phyloP scores from a whole-genome alignment of 2,888 invertebrate species.

The Eupithecia subfuscata region DNA sequence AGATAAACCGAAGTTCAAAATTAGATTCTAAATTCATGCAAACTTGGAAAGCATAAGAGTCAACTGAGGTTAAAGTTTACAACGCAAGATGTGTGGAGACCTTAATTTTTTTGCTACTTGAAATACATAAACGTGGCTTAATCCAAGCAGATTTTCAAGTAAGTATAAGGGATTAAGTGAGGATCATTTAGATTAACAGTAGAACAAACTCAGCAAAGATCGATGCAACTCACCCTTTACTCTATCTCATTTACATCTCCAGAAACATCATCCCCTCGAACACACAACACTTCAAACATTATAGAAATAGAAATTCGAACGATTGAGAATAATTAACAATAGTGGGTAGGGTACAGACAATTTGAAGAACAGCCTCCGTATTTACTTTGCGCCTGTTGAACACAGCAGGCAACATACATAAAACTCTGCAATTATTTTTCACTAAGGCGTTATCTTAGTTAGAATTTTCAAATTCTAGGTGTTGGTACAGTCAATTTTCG shows the following conservation, averaged over 20 bases:
- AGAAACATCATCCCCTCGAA: conserved; percentile 28
- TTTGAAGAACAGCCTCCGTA: neutral
- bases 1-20: no score
- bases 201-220: neutral
- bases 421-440: conserved; percentile 49
- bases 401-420: conserved; percentile 59
- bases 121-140: neutral
- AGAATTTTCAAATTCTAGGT: neutral
- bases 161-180: neutral
- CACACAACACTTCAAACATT: conserved; percentile 52
- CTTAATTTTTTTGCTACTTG: neutral
- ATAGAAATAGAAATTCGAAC: conserved; percentile 46
- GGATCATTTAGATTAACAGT: neutral
- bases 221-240: conserved; percentile 52
- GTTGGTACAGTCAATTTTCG: conserved; percentile 47
- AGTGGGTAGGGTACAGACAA: neutral
- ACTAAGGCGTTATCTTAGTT: conserved; percentile 50
- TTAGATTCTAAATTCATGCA: no score
- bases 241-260: conserved; percentile 39
- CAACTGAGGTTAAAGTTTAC: no score
- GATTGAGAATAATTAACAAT: conserved; percentile 2
- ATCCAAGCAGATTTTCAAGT: neutral
- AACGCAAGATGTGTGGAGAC: neutral
- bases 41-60: no score
- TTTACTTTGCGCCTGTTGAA: conserved; percentile 69